Evolutionary conservation across 37 sponge, comb jelly and placozoan genomes (phyloP), one percentile per base, ranked within the genome.

Genomic region (Bolinopsis microptera): DNA sequence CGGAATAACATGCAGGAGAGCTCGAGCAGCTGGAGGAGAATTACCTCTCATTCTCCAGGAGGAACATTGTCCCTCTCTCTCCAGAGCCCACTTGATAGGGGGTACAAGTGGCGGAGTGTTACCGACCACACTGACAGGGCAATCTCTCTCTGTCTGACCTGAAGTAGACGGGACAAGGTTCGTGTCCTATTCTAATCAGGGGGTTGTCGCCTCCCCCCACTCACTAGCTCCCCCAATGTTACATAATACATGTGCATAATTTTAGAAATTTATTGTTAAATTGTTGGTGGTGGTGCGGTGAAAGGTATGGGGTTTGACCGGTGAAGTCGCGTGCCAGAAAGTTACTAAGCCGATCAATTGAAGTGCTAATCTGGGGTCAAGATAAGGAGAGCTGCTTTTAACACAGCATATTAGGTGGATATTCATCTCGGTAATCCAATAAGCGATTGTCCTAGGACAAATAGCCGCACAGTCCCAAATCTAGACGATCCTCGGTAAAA

Each of bases 351-450:
- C 61, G 61, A 48, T 48, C 61, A 48, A 48, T 48, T 48, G 61
- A 48, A 48, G 61, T 48, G 61, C 61, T 48, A 48, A 48, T 48
- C 61, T 13, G 35, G 32, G 80, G 32, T 34, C 13, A 21, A 77
- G 80, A 77, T 27, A 72, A 28, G 74, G 74, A n/a, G 74, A n/a
- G 26, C 18, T 67, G 74, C 31, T 77, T 77, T 77, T 77, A 77
- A 77, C 80, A 77, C 80, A 77, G 80, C 80, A 77, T 77, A 77
- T 77, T 77, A 77, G 32, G 35, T 77, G 80, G 80, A 35, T 35
- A 77, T 77, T 35, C 37, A 77, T 77, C 74, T 30, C 74, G 74
- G 31, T 77, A 77, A 77, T 77, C 32, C 13, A 77, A 77, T 77
- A 27, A 77, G 80, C 35, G 32, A 32, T 32, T 35, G 80, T 77